A percentile compares a stretch with the other conserved stretches of the same genome.
These are phyloP conservation scores for Mastomys natalensis DNA, from an alignment of 2,113 vertebrate genomes.

Conservation along the genomic window DNA sequence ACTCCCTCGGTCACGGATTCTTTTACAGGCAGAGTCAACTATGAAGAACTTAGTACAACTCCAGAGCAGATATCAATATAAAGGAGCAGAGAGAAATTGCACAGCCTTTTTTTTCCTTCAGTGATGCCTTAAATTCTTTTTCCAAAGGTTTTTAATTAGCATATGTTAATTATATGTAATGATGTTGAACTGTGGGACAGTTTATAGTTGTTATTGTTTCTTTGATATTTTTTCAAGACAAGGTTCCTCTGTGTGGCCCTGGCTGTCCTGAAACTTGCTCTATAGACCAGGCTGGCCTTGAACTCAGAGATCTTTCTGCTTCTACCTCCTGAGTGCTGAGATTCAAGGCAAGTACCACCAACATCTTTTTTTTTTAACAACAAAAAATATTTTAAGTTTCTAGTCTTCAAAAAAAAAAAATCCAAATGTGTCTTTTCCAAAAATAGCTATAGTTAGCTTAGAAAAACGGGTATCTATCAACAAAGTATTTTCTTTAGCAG, in stretches of 20 bases:
- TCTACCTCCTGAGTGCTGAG: too few species aligned
- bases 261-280: too few species aligned
- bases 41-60: neutral
- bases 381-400: conserved; percentile 8
- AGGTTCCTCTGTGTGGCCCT: too few species aligned
- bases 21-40: neutral
- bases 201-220: neutral
- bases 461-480: conserved; percentile 71
- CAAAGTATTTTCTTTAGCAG: conserved; percentile 71
- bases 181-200: neutral
- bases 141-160: neutral
- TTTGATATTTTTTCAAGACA: too few species aligned
- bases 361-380: neutral
- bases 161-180: neutral
- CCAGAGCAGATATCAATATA: neutral
- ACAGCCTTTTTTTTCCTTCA: neutral
- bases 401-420: conserved; percentile 71
- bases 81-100: neutral
- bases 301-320: too few species aligned
- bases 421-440: conserved; percentile 30
- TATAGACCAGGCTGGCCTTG: too few species aligned
- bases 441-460: conserved; percentile 76
- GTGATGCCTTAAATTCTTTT: neutral
- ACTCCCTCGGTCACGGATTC: neutral
- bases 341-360: too few species aligned